These are phyloP conservation scores for Adrianichthys oophorus DNA, from an alignment of 2,797 vertebrate genomes.

Conservation along the genomic window DNA sequence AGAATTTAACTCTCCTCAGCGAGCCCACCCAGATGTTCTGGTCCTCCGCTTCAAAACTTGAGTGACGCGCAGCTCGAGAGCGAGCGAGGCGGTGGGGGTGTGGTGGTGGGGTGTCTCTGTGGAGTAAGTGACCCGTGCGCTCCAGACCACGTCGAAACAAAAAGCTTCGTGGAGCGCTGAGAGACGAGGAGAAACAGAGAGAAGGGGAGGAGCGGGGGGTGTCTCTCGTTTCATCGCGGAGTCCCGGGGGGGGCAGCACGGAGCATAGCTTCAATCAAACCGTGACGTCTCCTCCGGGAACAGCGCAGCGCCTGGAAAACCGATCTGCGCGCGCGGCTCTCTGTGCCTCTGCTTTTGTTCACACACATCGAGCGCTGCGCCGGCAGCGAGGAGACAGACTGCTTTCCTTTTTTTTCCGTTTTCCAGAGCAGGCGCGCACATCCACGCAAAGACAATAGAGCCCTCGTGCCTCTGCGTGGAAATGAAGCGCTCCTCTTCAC, in stretches of 20 bases:
- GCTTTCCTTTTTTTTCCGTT: constrained; percentile 47
- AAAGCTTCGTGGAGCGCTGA: constrained; percentile 75
- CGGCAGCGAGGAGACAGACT: constrained; percentile 59
- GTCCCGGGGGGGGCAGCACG: constrained; percentile 78
- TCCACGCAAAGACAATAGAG: constrained; percentile 44
- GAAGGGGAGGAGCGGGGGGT: not conserved
- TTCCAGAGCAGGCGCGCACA: constrained; percentile 31
- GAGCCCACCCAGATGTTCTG: not conserved
- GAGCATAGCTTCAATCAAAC: constrained; percentile 82
- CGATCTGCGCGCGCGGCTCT: constrained; percentile 72
- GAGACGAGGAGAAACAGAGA: constrained; percentile 24
- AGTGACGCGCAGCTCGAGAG: no score
- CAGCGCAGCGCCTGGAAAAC: constrained; percentile 77
- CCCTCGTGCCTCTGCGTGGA: constrained; percentile 41
- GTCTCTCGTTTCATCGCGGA: constrained; percentile 79
- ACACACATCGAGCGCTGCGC: constrained; percentile 59
- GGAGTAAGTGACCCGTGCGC: constrained; percentile 73
- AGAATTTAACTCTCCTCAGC: not conserved
- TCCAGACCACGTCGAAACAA: constrained; percentile 73
- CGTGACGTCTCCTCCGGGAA: constrained; percentile 83
- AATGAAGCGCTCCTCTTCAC: constrained; percentile 27
- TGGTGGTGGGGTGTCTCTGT: constrained; percentile 45
- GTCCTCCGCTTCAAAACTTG: not conserved
- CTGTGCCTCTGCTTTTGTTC: constrained; percentile 73
- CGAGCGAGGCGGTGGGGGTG: not conserved